These are phyloP conservation scores for Physocephala rufipes DNA, from an alignment of 2,888 invertebrate species.

Conservation along the genomic window DNA sequence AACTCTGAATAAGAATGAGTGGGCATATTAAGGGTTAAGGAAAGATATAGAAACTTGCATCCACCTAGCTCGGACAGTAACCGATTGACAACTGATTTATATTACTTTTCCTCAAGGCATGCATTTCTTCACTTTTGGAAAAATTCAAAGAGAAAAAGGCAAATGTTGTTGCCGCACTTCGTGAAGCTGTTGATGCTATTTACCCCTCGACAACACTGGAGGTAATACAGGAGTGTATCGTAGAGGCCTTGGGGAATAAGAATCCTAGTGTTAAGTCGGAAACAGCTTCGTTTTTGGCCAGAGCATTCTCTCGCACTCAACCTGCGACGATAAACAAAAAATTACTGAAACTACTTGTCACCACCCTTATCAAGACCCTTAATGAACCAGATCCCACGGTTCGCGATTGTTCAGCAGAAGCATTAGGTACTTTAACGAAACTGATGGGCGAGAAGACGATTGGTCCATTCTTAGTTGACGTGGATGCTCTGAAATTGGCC, in stretches of 20 bases:
- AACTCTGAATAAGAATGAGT: not conserved
- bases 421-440: constrained; percentile 93
- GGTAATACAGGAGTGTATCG: constrained; percentile 83
- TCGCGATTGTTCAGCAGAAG: constrained; percentile 91
- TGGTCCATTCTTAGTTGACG: constrained; percentile 83
- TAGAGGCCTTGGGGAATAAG: constrained; percentile 88
- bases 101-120: constrained; percentile 65
- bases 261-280: constrained; percentile 91
- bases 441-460: constrained; percentile 92
- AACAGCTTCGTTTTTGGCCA: constrained; percentile 82
- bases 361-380: constrained; percentile 76
- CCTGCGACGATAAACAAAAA: constrained; percentile 89
- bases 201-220: constrained; percentile 84
- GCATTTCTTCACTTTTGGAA: constrained; percentile 82
- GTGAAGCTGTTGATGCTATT: constrained; percentile 91
- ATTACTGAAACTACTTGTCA: constrained; percentile 82
- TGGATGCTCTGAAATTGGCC: constrained; percentile 90
- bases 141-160: constrained; percentile 98
- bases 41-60: too few relatives aligned
- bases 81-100: not conserved
- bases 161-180: constrained; percentile 84
- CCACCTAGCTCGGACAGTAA: too few relatives aligned
- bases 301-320: constrained; percentile 83
- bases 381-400: constrained; percentile 82
- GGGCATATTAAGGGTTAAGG: not conserved